Percentiles rank a stretch among this genome's conserved stretches.
These are phyloP conservation scores for Cybosia mesomella DNA, from an alignment of 2,888 invertebrate genomes.

Conservation along the genomic window DNA sequence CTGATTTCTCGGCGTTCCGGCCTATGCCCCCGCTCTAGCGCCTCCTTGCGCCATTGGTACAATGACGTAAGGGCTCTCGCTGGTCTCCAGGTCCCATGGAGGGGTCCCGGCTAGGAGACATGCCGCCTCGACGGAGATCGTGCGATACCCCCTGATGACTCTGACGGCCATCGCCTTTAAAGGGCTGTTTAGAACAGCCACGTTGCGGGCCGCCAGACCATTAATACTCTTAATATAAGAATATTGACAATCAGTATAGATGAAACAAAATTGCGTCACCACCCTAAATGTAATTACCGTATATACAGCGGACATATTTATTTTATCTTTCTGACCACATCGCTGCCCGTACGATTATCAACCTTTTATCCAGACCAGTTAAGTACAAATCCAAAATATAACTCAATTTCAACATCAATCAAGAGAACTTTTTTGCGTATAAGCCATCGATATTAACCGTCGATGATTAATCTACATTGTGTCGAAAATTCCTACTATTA, in stretches of 20 bases:
- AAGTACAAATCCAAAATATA: constrained; percentile 25
- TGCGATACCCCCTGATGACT: too few species aligned
- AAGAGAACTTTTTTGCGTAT: constrained; percentile 49
- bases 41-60: too few species aligned
- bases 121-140: too few species aligned
- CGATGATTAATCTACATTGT: constrained; percentile 52
- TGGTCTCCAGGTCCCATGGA: too few species aligned
- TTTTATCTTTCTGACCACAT: constrained; percentile 21
- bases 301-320: constrained; percentile 18
- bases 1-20: too few species aligned
- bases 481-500: constrained; percentile 42
- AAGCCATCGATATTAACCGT: constrained; percentile 50
- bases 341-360: constrained; percentile 25
- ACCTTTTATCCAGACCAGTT: constrained; percentile 26
- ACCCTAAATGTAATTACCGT: constrained; percentile 45
- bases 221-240: constrained; percentile 9
- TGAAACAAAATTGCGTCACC: constrained; percentile 36
- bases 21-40: too few species aligned
- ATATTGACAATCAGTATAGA: constrained; percentile 22
- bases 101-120: too few species aligned
- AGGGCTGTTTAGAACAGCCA: too few species aligned
- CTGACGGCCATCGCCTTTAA: too few species aligned
- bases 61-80: too few species aligned
- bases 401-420: constrained; percentile 46
- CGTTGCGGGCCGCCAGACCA: too few species aligned